Base-by-base conservation (phyloP, 2,113 vertebrate species). In the Tragelaphus imberbis region DNA sequence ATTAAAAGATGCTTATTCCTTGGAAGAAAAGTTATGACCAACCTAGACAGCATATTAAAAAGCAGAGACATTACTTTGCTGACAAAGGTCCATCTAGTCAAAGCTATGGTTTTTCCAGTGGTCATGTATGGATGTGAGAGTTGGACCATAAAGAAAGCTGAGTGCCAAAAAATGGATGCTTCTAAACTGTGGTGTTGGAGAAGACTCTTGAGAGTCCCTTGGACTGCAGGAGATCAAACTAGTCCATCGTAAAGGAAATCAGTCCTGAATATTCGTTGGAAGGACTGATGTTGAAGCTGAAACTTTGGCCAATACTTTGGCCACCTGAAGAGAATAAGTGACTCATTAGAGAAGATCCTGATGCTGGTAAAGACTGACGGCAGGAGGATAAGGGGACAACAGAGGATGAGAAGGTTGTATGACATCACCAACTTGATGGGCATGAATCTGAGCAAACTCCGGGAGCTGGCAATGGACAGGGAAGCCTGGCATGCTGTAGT, bases 131-230 rank as follows among this genome's bases (percentile, higher is more conserved):
- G n/a, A 68, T 36, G 17, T 36, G n/a, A 68, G 65, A 68, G 33
- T 36, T 68, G 5, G n/a, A 68, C 65, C 8, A 68, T 68, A 68
- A 68, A 68, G 4, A 68, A 68, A 8, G 8, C 17, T 21, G 9
- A 68, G 65, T 1, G 0, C n/a, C 1, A 0, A 68, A 68, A 17
- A 68, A 68, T 2, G 36, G 17, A 71, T 71, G n/a, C 33, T 71
- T 71, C 36, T 36, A 17, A 71, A 71, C 65, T 71, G 9, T 21
- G 65, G 65, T 71, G 65, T 36, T 71, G n/a, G 65, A 71, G n/a
- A 71, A 36, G 17, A 36, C 17, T 36, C 65, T 36, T 68, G 65
- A 19, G 33, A 21, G 65, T 36, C 65, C n/a, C n/a, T 68, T 36
- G 33, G 2, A n/a, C 63, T 68, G n/a, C 17, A 21, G 16, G 65